Conservation (phyloP, 2,113 vertebrate genomes). For the Uropsilus gracilis region DNA sequence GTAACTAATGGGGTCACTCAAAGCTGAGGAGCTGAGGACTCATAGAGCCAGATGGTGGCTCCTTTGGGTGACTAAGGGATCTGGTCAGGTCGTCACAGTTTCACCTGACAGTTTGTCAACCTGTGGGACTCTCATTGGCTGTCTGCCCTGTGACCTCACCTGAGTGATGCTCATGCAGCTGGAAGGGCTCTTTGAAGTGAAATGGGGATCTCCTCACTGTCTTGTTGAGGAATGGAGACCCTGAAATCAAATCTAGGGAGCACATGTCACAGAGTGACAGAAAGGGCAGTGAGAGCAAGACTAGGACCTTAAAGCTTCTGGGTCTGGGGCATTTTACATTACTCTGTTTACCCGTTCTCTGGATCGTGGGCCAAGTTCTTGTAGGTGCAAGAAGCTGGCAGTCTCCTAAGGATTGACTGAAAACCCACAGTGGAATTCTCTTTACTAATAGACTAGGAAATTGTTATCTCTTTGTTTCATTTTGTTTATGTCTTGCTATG, state of each 20-base stretch:
- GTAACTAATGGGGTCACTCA: not conserved
- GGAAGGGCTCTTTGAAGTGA: not conserved
- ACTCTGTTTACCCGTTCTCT: not conserved
- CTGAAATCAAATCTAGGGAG: not conserved
- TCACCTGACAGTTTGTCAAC: not conserved
- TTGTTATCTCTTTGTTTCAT: not conserved
- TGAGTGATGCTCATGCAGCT: not conserved
- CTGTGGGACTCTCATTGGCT: not conserved
- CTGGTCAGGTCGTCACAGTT: not conserved
- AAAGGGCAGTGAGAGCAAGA: not conserved
- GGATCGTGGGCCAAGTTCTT: not conserved
- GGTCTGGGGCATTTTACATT: not conserved
- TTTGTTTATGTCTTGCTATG: not conserved
- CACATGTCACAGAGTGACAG: not conserved
- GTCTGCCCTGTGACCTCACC: not conserved
- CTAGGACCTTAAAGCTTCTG: not conserved
- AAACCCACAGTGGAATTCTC: not conserved
- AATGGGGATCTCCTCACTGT: not conserved
- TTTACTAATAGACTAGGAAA: not conserved
- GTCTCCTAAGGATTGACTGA: not conserved
- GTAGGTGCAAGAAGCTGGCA: not conserved
- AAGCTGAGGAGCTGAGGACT: not conserved
- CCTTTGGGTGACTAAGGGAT: too few species aligned
- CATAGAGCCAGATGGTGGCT: too few species aligned
- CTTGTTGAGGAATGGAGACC: not conserved